Evolutionary conservation across 2,888 invertebrate species (phyloP).

Genomic region (Patella caerulea): DNA sequence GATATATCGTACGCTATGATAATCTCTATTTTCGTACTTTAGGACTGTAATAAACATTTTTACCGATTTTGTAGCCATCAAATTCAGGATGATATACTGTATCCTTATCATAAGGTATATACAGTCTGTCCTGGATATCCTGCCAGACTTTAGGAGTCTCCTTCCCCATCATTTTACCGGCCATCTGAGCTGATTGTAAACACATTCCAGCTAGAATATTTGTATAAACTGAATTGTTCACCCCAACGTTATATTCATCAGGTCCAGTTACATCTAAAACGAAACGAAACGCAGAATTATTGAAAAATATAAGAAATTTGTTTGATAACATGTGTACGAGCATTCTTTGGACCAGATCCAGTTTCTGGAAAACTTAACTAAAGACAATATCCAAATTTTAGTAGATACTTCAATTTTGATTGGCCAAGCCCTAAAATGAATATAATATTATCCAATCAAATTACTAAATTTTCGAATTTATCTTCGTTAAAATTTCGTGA

Average conservation of each 20-base stretch:
- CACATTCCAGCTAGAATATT: slow-evolving; percentile 60
- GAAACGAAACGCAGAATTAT: not conserved
- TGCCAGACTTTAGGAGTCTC: slow-evolving; percentile 38
- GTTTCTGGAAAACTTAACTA: no score
- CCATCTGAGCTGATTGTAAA: slow-evolving; percentile 43
- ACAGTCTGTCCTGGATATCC: slow-evolving; percentile 53
- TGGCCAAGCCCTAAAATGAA: no score
- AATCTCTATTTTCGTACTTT: no score
- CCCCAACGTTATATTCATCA: slow-evolving; percentile 62
- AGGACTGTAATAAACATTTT: not conserved
- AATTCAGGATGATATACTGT: slow-evolving; percentile 71
- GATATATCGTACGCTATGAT: no score
- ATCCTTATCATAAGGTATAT: slow-evolving; percentile 63
- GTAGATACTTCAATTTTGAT: no score
- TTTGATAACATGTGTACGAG: no score
- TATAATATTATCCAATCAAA: no score
- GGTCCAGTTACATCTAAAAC: slow-evolving; percentile 67
- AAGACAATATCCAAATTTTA: no score
- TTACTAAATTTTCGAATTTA: no score
- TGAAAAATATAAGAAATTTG: no score
- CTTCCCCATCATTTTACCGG: slow-evolving; percentile 31
- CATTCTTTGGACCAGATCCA: no score
- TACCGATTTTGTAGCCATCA: slow-evolving; percentile 64
- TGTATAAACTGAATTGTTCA: slow-evolving; percentile 68
- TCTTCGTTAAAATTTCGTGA: no score